Evolutionary conservation across 1,140 invertebrate genomes (phyloP), one percentile per base, ranked within the genome.

Genomic region (Goniozus legneri): DNA sequence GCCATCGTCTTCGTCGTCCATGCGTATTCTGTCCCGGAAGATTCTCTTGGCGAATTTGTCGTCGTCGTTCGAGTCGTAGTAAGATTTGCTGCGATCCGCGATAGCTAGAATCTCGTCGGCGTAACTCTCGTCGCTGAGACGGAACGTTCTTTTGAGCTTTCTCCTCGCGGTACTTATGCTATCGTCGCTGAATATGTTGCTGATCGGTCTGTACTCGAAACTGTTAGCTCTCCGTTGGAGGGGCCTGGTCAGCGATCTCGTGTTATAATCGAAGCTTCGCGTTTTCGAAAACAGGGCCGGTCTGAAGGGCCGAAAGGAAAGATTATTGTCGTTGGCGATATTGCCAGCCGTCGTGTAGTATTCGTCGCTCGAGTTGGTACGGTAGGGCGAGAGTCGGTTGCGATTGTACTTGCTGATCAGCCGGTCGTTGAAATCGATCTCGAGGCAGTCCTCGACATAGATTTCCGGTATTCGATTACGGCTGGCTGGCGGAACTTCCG

Each of bases 101-200:
- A 76, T 51, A 12, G 66, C 69, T 4, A 61, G 64, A 43, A 76
- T 69, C 44, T 67, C 71, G 14, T 76, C 69, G 15, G 71, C 74
- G 44, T 73, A 75, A 15, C 63, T 62, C 16, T 70, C 62, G 39
- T 73, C 69, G 45, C 62, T 75, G 33, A 73, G 56, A 1, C 64
- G 61, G 42, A 76, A 50, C 44, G 72, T 75, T 42, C 64, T 65
- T 52, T 75, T 76, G 24, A 75, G 60, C 52, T 75, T 75, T 40
- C 67, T 54, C 30, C 74, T 54, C 21, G 74, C 71, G 18, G 73
- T 76, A 44, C 69, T 56, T 2, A 76, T 54, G 54, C 73, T 76
- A 49, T 76, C 74, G 54, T 76, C 74, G 59, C 74, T 76, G 60
- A 75, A 76, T 58, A 76, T 75, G 52, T 75, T 75, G 39, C 52